Evolutionary conservation across 2,113 vertebrate species (phyloP).

Genomic region (Tachysurus fulvidraco): DNA sequence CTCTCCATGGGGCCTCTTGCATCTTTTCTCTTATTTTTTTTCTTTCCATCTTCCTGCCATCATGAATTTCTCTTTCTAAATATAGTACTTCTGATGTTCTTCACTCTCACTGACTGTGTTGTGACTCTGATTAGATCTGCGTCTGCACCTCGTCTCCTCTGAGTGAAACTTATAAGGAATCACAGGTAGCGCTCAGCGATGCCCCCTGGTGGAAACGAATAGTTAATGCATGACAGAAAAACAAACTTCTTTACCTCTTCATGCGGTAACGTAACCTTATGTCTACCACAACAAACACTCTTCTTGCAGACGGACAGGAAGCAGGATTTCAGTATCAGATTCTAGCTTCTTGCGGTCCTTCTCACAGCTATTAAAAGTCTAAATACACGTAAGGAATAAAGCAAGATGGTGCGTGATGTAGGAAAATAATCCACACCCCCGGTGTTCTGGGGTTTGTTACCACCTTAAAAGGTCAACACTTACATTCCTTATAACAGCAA

Average conservation of each 20-base stretch:
- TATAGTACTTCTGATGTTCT: background rate
- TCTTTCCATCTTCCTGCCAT: background rate
- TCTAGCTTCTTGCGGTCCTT: background rate
- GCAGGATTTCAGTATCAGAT: no score
- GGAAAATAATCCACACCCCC: background rate
- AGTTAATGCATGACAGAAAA: background rate
- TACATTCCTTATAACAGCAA: background rate
- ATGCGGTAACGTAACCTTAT: background rate
- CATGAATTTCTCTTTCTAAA: background rate
- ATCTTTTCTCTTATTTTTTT: background rate
- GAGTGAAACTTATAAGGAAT: conserved; percentile 11
- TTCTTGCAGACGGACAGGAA: background rate
- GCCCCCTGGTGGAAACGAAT: conserved; percentile 7
- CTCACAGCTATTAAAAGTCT: background rate
- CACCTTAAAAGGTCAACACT: background rate
- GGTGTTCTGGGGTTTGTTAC: background rate
- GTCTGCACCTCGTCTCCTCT: background rate
- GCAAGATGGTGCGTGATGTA: background rate
- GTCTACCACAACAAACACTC: background rate
- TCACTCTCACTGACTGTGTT: background rate
- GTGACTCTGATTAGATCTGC: background rate
- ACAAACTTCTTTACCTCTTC: background rate
- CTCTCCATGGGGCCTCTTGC: background rate
- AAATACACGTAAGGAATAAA: background rate
- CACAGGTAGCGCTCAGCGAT: conserved; percentile 19